Evolutionary conservation across 2,113 vertebrate species (phyloP).

Genomic region (Fulmarus glacialis): DNA sequence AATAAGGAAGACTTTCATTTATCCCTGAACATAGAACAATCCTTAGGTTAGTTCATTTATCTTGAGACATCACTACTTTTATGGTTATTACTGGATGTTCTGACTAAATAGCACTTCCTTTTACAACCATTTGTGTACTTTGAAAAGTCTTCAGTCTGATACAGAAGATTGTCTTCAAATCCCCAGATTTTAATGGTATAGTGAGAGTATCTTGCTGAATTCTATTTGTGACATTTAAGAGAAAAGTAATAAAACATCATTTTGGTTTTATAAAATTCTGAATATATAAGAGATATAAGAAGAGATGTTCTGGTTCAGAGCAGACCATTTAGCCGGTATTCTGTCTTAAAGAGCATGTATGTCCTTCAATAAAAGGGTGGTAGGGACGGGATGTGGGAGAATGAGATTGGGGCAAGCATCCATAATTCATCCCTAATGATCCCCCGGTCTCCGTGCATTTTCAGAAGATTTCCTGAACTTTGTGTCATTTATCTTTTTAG

Average conservation of each 20-base stretch:
- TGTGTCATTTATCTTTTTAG: neutral
- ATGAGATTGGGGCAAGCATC: neutral
- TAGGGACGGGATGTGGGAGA: neutral
- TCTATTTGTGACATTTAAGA: neutral
- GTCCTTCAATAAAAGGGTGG: neutral
- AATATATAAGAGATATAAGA: neutral
- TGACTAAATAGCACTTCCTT: neutral
- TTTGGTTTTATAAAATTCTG: neutral
- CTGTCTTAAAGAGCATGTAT: neutral
- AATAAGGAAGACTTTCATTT: neutral
- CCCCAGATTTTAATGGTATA: neutral
- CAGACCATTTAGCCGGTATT: neutral
- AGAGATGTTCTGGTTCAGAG: neutral
- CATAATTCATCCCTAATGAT: neutral
- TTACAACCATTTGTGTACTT: neutral
- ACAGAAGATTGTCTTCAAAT: neutral
- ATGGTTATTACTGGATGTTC: neutral
- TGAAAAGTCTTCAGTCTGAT: neutral
- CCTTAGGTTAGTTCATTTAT: neutral
- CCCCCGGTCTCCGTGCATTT: neutral
- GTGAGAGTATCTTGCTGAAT: neutral
- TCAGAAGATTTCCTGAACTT: neutral
- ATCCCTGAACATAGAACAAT: neutral
- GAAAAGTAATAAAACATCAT: neutral
- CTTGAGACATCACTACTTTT: neutral